These are phyloP conservation scores for Rhizomys pruinosus DNA, from an alignment of 2,113 vertebrate genomes.

Conservation along the genomic window DNA sequence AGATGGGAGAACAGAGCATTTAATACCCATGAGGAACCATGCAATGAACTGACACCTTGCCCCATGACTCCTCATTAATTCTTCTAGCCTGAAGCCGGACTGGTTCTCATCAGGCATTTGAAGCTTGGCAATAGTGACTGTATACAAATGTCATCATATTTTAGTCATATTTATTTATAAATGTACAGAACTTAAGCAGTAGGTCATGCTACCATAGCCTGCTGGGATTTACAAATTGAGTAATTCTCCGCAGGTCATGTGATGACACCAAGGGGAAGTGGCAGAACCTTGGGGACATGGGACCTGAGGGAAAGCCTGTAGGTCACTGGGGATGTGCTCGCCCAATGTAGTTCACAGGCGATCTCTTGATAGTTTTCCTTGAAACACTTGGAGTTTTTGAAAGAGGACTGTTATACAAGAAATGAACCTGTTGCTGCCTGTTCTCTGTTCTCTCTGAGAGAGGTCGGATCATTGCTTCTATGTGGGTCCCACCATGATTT, in stretches of 20 bases:
- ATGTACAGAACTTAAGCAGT: background rate
- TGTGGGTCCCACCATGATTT: fast-evolving
- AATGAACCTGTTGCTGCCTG: no score
- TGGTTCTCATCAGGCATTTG: background rate
- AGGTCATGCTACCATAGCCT: background rate
- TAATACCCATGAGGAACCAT: background rate
- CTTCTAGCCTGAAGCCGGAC: background rate
- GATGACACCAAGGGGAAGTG: background rate
- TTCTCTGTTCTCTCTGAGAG: background rate
- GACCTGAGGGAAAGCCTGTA: background rate
- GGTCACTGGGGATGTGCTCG: background rate
- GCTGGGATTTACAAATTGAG: background rate
- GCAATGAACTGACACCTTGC: background rate
- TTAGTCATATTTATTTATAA: background rate
- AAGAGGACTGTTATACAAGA: background rate
- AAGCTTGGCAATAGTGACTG: background rate
- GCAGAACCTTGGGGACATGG: background rate
- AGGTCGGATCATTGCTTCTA: background rate
- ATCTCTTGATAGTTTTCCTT: background rate
- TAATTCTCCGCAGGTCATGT: background rate
- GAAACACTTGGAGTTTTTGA: background rate
- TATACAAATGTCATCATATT: background rate
- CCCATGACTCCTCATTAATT: background rate
- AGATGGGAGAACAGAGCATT: background rate
- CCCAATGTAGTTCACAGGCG: background rate